Percentiles rank a stretch among this genome's conserved stretches.
phyloP scores from a whole-genome alignment of 2,888 invertebrate genomes.

The Nezara viridula region DNA sequence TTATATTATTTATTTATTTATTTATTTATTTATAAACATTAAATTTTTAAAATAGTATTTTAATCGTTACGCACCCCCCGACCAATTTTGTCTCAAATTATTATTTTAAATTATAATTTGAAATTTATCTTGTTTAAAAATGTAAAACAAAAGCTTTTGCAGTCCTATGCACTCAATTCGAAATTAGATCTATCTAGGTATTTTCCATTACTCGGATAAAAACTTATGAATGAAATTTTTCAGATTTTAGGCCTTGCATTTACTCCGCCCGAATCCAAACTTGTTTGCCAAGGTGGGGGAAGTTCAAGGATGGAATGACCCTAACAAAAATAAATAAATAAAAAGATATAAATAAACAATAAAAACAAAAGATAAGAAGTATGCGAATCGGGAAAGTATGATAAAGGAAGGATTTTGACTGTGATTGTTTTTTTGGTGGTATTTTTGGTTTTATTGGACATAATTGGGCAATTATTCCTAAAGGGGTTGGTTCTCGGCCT shows the following conservation, averaged over 20 bases:
- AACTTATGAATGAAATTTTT: not conserved
- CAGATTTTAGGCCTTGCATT: not conserved
- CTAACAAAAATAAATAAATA: not conserved
- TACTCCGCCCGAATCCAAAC: not conserved
- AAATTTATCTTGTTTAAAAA: too few species aligned
- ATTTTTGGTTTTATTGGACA: not conserved
- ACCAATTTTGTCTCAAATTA: too few species aligned
- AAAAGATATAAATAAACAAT: not conserved
- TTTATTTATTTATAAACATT: too few species aligned
- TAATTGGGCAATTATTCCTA: slow-evolving; percentile 42
- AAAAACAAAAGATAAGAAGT: not conserved
- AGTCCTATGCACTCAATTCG: too few species aligned
- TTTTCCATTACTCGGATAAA: not conserved
- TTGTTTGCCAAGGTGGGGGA: not conserved
- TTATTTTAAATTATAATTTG: too few species aligned
- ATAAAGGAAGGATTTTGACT: not conserved
- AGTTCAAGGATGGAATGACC: slow-evolving; percentile 21
- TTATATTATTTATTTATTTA: too few species aligned
- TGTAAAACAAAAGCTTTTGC: too few species aligned
- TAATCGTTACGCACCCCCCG: too few species aligned
- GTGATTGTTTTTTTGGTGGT: not conserved
- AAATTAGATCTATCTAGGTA: too few species aligned
- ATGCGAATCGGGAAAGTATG: slow-evolving; percentile 14
- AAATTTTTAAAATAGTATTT: too few species aligned
- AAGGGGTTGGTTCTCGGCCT: not conserved